Conservation (phyloP, 2,797 vertebrate genomes). For the Sebastes matsubarae region DNA sequence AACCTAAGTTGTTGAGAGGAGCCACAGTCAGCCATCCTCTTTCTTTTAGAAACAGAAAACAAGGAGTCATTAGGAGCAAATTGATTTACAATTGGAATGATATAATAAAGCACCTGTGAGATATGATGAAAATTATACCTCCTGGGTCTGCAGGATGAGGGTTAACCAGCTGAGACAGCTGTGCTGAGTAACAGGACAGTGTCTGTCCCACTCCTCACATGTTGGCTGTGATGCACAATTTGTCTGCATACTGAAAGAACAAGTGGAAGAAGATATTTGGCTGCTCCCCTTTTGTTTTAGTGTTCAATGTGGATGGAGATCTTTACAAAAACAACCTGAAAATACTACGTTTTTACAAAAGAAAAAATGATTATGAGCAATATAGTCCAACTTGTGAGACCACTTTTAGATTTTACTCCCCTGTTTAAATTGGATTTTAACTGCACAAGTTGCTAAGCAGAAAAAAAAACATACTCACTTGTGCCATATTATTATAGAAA, state of each 20-base stretch:
- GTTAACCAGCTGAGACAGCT: not conserved
- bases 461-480: not conserved
- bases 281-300: no score
- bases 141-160: no score
- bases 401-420: not conserved
- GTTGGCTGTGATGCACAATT: not conserved
- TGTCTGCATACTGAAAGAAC: not conserved
- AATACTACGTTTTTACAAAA: not conserved
- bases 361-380: not conserved
- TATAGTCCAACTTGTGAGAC: not conserved
- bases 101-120: no score
- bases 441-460: not conserved
- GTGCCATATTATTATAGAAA: not conserved
- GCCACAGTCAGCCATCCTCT: no score
- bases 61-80: no score
- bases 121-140: no score
- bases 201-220: not conserved
- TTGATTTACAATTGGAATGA: no score
- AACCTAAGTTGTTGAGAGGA: no score
- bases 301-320: not conserved
- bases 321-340: not conserved
- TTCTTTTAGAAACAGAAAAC: no score
- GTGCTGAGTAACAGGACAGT: not conserved
- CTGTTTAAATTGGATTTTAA: not conserved
- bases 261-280: no score